Base-by-base conservation (phyloP, 2,888 invertebrate genomes). In the Lissocephala sabroskyi region DNA sequence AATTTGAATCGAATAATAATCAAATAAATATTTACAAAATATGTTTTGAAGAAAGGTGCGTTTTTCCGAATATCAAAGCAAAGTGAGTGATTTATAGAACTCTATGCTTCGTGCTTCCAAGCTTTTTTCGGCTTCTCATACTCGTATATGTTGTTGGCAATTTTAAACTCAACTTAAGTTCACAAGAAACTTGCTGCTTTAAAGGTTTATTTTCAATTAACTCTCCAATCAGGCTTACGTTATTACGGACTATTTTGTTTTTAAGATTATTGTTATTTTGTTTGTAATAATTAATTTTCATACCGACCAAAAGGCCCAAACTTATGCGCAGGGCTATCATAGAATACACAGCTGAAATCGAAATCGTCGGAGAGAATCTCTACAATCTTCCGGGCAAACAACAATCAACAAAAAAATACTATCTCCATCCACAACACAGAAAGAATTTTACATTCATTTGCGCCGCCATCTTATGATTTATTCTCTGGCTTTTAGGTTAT, bases 101-200 rank as follows among this genome's bases (percentile, higher is more conserved):
- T 56, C 44, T 53, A 23, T 10, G 19, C 16, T 37, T 17, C 36
- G 53, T 42, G 62, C 57, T 65, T 62, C 23, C 50, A 59, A 54
- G 65, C 61, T 65, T 64, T 45, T 57, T 46, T 63, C 40, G 53
- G 59, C 67, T 67, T 66, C 52, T 62, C 56, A 41, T 36, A 47
- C 29, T 41, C 30, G 35, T 33, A 17, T 17, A 6, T 33, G 47
- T 36, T 54, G 52, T 57, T 60, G 45, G 49, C 56, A 52, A 41
- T 48, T 33, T 41, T 10, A 46, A 42, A 32, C 49, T 49, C 30
- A 42, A 39, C 61, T 61, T 61, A 45, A 52, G 49, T 61, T 61
- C n/a, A 49, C 40, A 48, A 45, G 7, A 64, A 68, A 74, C 73
- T 76, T 74, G 74, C 74, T 76, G 74, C 74, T 74, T 74, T 46